Evolutionary conservation across 1,140 invertebrate genomes (phyloP).

Genomic region (Zophobas atratus): DNA sequence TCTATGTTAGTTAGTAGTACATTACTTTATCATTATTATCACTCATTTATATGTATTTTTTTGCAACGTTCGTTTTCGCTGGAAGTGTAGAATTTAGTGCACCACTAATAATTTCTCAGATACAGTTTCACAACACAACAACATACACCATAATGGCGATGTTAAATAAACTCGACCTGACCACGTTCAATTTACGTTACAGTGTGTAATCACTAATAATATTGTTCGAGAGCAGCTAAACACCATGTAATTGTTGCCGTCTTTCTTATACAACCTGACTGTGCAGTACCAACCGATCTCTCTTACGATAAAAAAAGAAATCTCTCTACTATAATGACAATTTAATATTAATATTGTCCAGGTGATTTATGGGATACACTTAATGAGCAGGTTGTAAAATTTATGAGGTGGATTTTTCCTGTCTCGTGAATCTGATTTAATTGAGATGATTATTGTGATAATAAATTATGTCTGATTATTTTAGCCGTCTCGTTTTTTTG

Average conservation of each 20-base stretch:
- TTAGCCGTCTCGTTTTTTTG: slow-evolving; percentile 17
- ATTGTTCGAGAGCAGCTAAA: slow-evolving; percentile 22
- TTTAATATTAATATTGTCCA: slow-evolving; percentile 59
- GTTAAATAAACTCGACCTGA: slow-evolving; percentile 9
- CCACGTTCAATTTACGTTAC: slow-evolving; percentile 10
- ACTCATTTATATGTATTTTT: too few species aligned
- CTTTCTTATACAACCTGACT: background rate
- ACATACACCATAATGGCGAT: background rate
- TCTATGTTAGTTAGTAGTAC: too few species aligned
- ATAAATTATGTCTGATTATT: slow-evolving; percentile 49
- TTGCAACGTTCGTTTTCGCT: too few species aligned
- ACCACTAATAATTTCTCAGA: too few species aligned
- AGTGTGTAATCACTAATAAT: slow-evolving; percentile 25
- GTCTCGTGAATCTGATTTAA: slow-evolving; percentile 55
- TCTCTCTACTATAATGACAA: slow-evolving; percentile 54
- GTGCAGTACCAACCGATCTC: background rate
- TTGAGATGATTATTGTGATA: slow-evolving; percentile 55
- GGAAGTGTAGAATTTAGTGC: too few species aligned
- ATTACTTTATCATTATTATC: too few species aligned
- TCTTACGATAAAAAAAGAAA: slow-evolving; percentile 43
- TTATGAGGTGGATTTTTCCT: slow-evolving; percentile 58
- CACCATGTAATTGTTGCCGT: slow-evolving; percentile 27
- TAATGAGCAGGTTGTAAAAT: slow-evolving; percentile 57
- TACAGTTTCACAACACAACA: background rate
- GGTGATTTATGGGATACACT: slow-evolving; percentile 56